Percentiles rank a stretch among this genome's conserved stretches.
Evolutionary conservation across 2,888 invertebrate species (phyloP).

Genomic region (Trypoxylon attenuatum): DNA sequence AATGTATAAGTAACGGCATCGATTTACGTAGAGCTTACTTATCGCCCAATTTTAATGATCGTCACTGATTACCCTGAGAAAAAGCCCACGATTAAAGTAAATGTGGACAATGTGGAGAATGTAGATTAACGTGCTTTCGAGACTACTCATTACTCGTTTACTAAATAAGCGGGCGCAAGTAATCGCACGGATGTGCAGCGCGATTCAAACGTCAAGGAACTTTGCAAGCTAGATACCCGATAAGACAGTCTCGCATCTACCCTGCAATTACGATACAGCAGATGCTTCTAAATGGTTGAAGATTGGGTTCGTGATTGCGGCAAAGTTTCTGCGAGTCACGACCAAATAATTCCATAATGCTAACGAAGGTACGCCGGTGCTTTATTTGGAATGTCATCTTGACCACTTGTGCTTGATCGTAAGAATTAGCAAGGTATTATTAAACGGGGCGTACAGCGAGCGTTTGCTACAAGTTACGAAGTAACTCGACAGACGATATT

Average conservation of each 20-base stretch:
- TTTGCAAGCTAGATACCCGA: constrained; percentile 40
- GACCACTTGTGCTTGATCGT: background rate
- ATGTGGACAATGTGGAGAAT: constrained; percentile 18
- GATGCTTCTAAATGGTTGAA: constrained; percentile 30
- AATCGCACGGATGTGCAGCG: constrained; percentile 15
- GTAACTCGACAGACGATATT: background rate
- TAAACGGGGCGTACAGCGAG: background rate
- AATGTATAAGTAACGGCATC: no score
- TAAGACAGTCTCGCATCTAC: constrained; percentile 21
- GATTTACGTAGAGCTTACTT: no score
- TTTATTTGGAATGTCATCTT: background rate
- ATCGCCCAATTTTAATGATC: no score
- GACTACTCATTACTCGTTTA: constrained; percentile 16
- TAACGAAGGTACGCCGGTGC: constrained; percentile 4
- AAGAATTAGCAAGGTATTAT: background rate
- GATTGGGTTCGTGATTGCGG: constrained; percentile 26
- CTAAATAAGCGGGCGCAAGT: constrained; percentile 20
- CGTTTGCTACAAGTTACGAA: background rate
- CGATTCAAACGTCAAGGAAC: constrained; percentile 40
- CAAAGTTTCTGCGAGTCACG: constrained; percentile 14
- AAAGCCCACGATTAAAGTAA: constrained; percentile 1
- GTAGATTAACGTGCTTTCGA: constrained; percentile 23
- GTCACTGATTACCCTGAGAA: no score
- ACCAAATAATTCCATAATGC: constrained; percentile 27
- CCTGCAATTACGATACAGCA: constrained; percentile 31